Evolutionary conservation across 2,888 invertebrate genomes (phyloP).

Genomic region (Neocrepidodera transversa): DNA sequence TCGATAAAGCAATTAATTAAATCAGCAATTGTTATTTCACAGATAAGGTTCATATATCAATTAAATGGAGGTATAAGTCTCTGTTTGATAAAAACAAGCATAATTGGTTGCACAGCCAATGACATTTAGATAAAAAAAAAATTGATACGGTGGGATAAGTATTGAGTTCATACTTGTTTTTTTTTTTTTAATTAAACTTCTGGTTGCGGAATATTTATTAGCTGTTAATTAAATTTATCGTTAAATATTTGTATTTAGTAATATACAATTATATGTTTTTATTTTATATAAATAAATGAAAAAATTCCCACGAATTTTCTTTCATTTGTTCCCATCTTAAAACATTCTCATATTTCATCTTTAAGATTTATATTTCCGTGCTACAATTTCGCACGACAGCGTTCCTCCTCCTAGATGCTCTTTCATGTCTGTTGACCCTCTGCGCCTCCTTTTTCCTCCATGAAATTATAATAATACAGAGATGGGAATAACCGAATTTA

Average conservation of each 20-base stretch:
- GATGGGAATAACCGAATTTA: background rate
- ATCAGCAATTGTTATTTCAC: constrained; percentile 29
- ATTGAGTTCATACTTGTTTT: background rate
- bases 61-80: constrained; percentile 27
- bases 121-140: constrained; percentile 19
- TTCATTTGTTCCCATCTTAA: no score
- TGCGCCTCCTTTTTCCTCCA: background rate
- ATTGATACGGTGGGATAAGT: constrained; percentile 3
- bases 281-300: no score
- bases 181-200: background rate
- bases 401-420: background rate
- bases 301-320: no score
- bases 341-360: background rate
- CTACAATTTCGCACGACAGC: background rate
- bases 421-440: background rate
- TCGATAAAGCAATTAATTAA: constrained; percentile 32
- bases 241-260: constrained; percentile 5
- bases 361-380: constrained; percentile 2
- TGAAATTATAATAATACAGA: background rate
- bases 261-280: no score
- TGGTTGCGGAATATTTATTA: constrained; percentile 13
- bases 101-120: constrained; percentile 27
- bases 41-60: constrained; percentile 33
- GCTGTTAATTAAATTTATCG: constrained; percentile 11
- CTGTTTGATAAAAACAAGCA: constrained; percentile 25